Evolutionary conservation across 2,113 vertebrate species (phyloP), one percentile per base, ranked within the genome.

Genomic region (Pycnonotus jocosus): DNA sequence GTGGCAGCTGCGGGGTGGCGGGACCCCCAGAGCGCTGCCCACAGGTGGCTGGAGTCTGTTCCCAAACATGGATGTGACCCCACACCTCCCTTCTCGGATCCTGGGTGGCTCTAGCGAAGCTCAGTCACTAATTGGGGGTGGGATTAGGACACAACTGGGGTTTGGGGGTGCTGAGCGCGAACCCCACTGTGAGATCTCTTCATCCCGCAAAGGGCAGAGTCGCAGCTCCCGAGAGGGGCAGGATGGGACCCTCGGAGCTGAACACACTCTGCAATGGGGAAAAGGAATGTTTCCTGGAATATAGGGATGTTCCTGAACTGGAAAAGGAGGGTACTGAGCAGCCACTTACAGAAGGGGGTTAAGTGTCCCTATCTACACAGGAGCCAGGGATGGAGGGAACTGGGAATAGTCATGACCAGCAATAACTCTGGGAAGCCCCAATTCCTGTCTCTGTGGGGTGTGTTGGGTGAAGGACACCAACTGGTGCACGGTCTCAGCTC

Each of bases 161-260:
- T 33, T 69, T 37, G 22, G 22, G 21, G 9, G 14, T 33, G 27
- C 60, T 11, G 45, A 44, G 27, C 4, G 51, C 51, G 40, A 50
- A 11, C 8, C 16, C 7, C 22, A 15, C 6, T 1, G 4, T 37
- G 47, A 40, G 14, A 48, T 38, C 10, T 21, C 24, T 33, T 24
- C 4, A 11, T 50, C 10, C 21, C 20, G 16, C 28, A 24, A 10
- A 0, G 1, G 27, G 33, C n/a, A 81, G 11, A 2, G 6, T 58
- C 6, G 5, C 17, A 24, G 15, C 4, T 38, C 6, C 12, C 0
- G 2, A 2, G 7, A 15, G 20, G 5, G 17, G 15, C 4, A 68
- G 31, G 23, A 50, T 62, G 69, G 19, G 12, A 33, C 20, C 35
- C 24, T 33, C 1, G 0, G 37, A 27, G 20, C 69, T 44, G 17